Evolutionary conservation across 1,140 invertebrate genomes (phyloP), one percentile per base, ranked within the genome.

Genomic region (Ips typographus): DNA sequence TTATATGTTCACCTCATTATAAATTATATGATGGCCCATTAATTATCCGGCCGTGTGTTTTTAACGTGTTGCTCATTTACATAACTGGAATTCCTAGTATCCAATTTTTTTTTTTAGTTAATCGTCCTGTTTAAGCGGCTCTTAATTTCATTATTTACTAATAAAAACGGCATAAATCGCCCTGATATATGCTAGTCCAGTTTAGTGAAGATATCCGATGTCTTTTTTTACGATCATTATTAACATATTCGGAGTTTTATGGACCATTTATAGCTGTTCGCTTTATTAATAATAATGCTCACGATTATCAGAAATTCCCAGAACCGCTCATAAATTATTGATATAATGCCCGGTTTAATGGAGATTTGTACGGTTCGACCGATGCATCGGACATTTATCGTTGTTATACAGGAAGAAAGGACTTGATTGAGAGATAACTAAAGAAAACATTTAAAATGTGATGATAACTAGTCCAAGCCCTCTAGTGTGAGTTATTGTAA

Each of bases 261-360:
- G 63, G 63, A 5, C 63, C 63, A 65, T 65, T 65, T 65, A 65
- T 65, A 37, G 63, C 63, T 65, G 63, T 65, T 65, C 51, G 63
- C 63, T 65, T 22, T 65, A 65, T 65, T 65, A 65, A 65, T 65
- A 65, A 65, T 65, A 42, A 65, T 65, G 22, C 63, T 65, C 63
- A 56, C 63, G 51, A 55, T 65, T 65, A 55, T 65, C 51, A 40
- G n/a, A 56, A 56, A 65, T 65, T 65, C 63, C 52, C 7, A 65
- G 63, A 65, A 65, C 7, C 51, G 51, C 36, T 56, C 51, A 44
- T 65, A 65, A 65, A 65, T 65, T 65, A 65, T 65, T 56, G 40
- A 65, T 56, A 65, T 65, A 56, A 65, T 65, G 52, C 52, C 63
- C 37, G 7, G 5, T 6, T 56, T 65, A 65, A 65, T 65, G 63